These are phyloP conservation scores for Pimpla rufipes DNA, from an alignment of 2,888 invertebrate species.

Conservation along the genomic window DNA sequence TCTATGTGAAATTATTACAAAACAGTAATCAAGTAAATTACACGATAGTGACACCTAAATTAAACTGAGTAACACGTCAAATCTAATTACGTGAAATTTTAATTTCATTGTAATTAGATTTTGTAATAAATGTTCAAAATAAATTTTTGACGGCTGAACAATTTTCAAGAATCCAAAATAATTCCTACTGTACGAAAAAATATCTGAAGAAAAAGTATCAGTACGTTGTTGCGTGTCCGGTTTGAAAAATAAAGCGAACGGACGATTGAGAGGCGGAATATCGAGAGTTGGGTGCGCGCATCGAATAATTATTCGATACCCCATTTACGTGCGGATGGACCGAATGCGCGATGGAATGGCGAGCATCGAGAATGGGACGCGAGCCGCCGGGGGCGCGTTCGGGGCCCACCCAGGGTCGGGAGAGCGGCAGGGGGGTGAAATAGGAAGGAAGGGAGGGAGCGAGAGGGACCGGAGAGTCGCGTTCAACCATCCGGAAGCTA, in stretches of 20 bases:
- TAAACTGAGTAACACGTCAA: too few relatives aligned
- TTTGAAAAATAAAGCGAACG: slow-evolving; percentile 41
- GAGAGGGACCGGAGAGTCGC: slow-evolving; percentile 74
- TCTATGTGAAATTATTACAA: too few relatives aligned
- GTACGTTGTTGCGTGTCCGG: background rate
- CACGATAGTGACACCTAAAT: too few relatives aligned
- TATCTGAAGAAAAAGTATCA: background rate
- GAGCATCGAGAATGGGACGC: slow-evolving; percentile 33
- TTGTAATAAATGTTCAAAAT: too few relatives aligned
- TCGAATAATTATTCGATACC: slow-evolving; percentile 76
- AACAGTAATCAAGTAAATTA: too few relatives aligned
- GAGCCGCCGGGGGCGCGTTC: slow-evolving; percentile 53
- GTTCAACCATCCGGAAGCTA: slow-evolving; percentile 85
- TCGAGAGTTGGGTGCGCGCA: slow-evolving; percentile 65
- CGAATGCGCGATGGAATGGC: slow-evolving; percentile 62
- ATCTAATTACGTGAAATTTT: too few relatives aligned
- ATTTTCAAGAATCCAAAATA: background rate
- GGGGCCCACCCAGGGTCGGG: slow-evolving; percentile 37
- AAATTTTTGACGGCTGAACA: background rate
- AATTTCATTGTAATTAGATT: too few relatives aligned
- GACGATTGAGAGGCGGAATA: slow-evolving; percentile 52
- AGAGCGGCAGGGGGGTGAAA: slow-evolving; percentile 20
- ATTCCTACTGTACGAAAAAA: background rate
- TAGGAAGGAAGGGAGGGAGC: slow-evolving; percentile 18
- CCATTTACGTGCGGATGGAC: slow-evolving; percentile 74